Percentiles rank a stretch among this genome's conserved stretches.
Conservation (phyloP, 2,797 vertebrate genomes). For the Graptemys geographica region DNA sequence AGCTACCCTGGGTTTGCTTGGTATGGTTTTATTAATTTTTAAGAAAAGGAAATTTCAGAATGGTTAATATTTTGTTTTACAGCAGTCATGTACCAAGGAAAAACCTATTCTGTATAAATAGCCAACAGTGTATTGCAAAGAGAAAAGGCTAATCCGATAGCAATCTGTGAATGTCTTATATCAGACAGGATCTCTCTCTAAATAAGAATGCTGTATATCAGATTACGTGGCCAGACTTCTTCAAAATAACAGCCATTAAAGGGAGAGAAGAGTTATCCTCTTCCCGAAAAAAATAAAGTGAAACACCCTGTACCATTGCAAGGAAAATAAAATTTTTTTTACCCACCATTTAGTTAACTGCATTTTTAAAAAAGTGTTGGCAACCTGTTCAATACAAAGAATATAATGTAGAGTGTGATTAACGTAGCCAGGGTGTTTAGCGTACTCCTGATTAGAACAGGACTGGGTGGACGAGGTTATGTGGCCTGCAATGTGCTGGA, state of each 20-base stretch:
- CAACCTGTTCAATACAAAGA: neutral
- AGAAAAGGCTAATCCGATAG: neutral
- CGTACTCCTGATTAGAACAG: rapidly evolving
- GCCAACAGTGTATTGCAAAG: conserved; percentile 6
- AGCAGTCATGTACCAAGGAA: conserved; percentile 4
- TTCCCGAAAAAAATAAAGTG: conserved; percentile 11
- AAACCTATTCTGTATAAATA: neutral
- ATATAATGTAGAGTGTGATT: rapidly evolving
- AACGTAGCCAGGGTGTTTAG: neutral
- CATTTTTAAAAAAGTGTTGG: neutral
- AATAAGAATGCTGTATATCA: neutral
- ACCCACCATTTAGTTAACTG: neutral
- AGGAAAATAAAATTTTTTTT: neutral
- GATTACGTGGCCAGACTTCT: neutral
- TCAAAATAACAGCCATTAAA: neutral
- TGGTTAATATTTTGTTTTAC: conserved; percentile 39
- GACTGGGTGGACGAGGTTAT: neutral
- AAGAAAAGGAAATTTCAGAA: conserved; percentile 33
- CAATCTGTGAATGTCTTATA: neutral
- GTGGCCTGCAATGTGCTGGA: neutral
- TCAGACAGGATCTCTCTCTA: conserved; percentile 1
- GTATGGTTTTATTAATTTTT: neutral
- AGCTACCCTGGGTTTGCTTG: neutral
- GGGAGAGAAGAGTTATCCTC: neutral
- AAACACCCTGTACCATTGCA: neutral